Percentiles rank a stretch among this genome's conserved stretches.
Evolutionary conservation across 2,797 vertebrate genomes (phyloP).

Genomic region (Coreius guichenoti): DNA sequence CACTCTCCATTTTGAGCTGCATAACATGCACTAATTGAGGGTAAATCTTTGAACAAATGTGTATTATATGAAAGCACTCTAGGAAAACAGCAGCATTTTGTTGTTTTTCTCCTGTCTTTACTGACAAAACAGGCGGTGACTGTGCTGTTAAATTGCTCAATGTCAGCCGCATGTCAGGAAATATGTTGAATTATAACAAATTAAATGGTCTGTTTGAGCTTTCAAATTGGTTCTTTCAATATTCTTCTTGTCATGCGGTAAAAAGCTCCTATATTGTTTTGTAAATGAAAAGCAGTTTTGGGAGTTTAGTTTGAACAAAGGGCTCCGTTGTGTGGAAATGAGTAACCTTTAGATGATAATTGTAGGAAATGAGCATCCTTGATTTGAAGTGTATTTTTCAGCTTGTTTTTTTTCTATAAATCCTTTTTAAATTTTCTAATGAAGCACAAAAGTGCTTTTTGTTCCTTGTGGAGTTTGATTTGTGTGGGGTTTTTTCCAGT

Average conservation of each 20-base stretch:
- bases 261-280: neutral
- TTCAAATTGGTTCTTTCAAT: neutral
- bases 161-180: neutral
- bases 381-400: neutral
- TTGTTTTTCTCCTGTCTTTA: neutral
- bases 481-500: neutral
- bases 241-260: neutral
- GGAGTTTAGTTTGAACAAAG: neutral
- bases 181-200: slow-evolving; percentile 4
- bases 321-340: neutral
- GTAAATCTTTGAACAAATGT: slow-evolving; percentile 25
- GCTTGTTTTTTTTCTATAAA: neutral
- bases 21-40: slow-evolving; percentile 19
- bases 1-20: slow-evolving; percentile 22
- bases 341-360: slow-evolving; percentile 2
- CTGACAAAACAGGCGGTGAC: neutral
- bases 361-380: neutral
- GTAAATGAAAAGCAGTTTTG: neutral
- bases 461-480: neutral
- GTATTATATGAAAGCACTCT: slow-evolving; percentile 25
- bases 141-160: neutral
- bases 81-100: neutral
- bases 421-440: neutral
- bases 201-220: slow-evolving; percentile 3
- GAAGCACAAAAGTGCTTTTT: neutral